Evolutionary conservation across 2,797 vertebrate genomes (phyloP).

Genomic region (Chromis chromis): DNA sequence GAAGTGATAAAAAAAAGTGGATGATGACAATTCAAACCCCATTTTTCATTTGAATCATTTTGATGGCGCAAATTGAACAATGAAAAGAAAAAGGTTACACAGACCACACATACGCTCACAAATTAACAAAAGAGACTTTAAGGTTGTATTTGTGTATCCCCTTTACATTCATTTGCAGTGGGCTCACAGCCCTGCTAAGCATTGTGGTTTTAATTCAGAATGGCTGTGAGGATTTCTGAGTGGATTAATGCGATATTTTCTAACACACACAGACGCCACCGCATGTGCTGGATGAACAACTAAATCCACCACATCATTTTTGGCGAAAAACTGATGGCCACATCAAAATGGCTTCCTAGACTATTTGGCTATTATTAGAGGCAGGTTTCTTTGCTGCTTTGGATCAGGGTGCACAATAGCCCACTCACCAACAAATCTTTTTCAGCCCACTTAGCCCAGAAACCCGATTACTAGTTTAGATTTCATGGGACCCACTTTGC

Average conservation of each 20-base stretch:
- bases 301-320: slow-evolving; percentile 22
- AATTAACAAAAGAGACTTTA: background rate
- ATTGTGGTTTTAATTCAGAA: slow-evolving; percentile 18
- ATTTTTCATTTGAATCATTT: no score
- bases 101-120: background rate
- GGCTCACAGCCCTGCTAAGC: background rate
- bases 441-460: slow-evolving; percentile 49
- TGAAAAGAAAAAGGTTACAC: background rate
- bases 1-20: no score
- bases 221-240: background rate
- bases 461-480: slow-evolving; percentile 68
- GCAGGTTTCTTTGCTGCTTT: slow-evolving; percentile 21
- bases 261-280: slow-evolving; percentile 22
- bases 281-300: slow-evolving; percentile 8
- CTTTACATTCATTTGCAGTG: background rate
- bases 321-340: slow-evolving; percentile 13
- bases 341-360: slow-evolving; percentile 27
- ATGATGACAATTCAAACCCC: no score
- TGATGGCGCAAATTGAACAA: no score
- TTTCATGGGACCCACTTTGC: slow-evolving; percentile 58
- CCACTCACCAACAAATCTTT: slow-evolving; percentile 48
- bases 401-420: slow-evolving; percentile 39
- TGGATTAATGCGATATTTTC: slow-evolving; percentile 14
- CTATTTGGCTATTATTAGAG: slow-evolving; percentile 34
- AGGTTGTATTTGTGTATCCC: background rate